Base-by-base conservation (phyloP, 2,797 vertebrate species). In the Tachyglossus aculeatus region DNA sequence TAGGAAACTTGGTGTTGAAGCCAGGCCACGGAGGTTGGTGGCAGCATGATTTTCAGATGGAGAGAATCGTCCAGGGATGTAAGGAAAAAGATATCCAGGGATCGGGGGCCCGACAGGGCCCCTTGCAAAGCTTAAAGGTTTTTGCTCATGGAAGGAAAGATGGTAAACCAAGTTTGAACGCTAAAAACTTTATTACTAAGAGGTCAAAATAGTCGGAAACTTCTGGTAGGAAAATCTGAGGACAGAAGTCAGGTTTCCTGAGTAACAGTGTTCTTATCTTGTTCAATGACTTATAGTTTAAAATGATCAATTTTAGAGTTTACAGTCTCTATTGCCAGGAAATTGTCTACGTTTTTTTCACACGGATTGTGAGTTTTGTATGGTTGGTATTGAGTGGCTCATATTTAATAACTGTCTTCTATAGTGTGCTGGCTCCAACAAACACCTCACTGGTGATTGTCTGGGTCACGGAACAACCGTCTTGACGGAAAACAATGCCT, bases 391-490 rank as follows among this genome's bases (percentile, higher is more conserved):
- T 67, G 6, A 75, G 29, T 62, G 73, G 25, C 60, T 61, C 71
- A 41, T 37, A 72, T 2, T 6, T 11, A 41, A 12, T 76, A 68
- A 78, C 74, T 62, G 52, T 61, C 37, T 74, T 58, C 82, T 52
- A 68, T 36, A 68, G 67, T 58, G 67, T 59, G 62, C 71, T 47
- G 56, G 10, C 1, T 65, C 71, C 78, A 45, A 67, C 71, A 80
- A 72, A 53, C 4, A 72, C 72, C 41, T 56, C 41, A 69, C 52
- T 59, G 40, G 60, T 68, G 73, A 50, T 77, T 38, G 22, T 57
- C 22, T 77, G n/a, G n/a, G n/a, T 84, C 80, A 71, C 60, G 81
- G 63, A 63, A 70, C n/a, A 67, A 31, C 61, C 67, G 71, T 72
- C 41, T 70, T 71, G 72, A 68, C 52, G 77, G 62, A 44, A 74